A percentile compares a stretch with the other conserved stretches of the same genome.
phyloP scores from a whole-genome alignment of 2,888 invertebrate genomes.

The Agrochola lychnidis region DNA sequence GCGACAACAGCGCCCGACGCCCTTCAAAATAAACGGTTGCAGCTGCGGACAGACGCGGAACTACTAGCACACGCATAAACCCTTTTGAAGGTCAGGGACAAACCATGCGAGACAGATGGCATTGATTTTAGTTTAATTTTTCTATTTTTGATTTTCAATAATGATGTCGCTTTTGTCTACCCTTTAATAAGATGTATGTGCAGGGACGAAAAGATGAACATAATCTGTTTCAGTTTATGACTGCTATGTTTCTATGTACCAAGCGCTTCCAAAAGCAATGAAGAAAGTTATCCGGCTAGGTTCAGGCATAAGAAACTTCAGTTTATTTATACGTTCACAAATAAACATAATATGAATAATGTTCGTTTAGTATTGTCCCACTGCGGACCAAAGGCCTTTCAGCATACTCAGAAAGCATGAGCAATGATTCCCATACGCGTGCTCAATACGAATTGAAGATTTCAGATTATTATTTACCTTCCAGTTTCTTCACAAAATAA shows the following conservation, averaged over 20 bases:
- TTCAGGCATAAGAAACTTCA: background rate
- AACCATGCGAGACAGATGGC: constrained; percentile 14
- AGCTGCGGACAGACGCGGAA: constrained; percentile 6
- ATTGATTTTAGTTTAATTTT: background rate
- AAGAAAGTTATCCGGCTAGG: background rate
- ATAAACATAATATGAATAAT: background rate
- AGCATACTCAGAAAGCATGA: background rate
- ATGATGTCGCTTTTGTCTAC: background rate
- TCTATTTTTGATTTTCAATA: background rate
- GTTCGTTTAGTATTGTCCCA: background rate
- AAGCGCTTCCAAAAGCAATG: background rate
- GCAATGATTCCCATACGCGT: background rate
- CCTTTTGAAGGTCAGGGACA: constrained; percentile 10
- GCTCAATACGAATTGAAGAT: no score
- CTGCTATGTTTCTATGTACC: background rate
- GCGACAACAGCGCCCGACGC: constrained; percentile 9
- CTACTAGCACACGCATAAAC: background rate
- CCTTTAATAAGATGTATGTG: background rate
- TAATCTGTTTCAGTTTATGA: background rate
- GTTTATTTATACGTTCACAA: background rate
- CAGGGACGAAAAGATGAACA: background rate
- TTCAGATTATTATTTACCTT: background rate
- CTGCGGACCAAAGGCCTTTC: no score
- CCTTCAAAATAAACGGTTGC: background rate
- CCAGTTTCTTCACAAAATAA: background rate